Evolutionary conservation across 2,797 vertebrate genomes (phyloP), one percentile per base, ranked within the genome.

Genomic region (Enteromius trimaculatus): DNA sequence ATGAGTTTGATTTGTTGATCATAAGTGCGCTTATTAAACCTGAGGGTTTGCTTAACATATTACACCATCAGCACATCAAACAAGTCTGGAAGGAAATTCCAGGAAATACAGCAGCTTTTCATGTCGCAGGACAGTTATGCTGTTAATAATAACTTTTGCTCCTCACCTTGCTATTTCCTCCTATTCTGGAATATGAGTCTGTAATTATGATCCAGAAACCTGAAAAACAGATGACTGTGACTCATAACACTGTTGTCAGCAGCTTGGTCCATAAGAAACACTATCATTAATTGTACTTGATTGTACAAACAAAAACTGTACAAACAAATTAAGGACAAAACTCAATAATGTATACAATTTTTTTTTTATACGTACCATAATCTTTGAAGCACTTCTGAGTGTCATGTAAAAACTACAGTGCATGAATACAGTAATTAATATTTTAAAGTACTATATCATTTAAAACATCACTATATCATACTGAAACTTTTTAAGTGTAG

Each of bases 81-180:
- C 47, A 21, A 6, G 29, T 5, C 19, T 34, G 29, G 42, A 34
- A 34, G 29, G 47, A 72, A 34, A 53, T n/a, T 31, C 29, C 47
- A 34, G 70, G 16, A 47, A 47, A 49, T 4, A 65, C 58, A 78
- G 29, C 60, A 11, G 34, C 53, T 76, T 31, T 9, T 34, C 42
- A 49, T 64, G 1, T 21, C 2, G 26, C 76, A 65, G 11, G 42
- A 78, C 77, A 49, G 60, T 31, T 34, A 10, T 78, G 19, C 11
- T 75, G 71, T 83, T 81, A 80, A 51, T 51, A 47, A 17, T 81
- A 70, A 44, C 58, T 37, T 51, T 65, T 82, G 80, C 80, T 84
- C 84, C 69, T 84, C 84, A 87, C 84, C 82, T 86, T 82, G 60
- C 82, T 84, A 79, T 84, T 87, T 86, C 75, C 74, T 84, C 26